phyloP scores from a whole-genome alignment of 1,140 invertebrate genomes.

The Bicyclus anynana region DNA sequence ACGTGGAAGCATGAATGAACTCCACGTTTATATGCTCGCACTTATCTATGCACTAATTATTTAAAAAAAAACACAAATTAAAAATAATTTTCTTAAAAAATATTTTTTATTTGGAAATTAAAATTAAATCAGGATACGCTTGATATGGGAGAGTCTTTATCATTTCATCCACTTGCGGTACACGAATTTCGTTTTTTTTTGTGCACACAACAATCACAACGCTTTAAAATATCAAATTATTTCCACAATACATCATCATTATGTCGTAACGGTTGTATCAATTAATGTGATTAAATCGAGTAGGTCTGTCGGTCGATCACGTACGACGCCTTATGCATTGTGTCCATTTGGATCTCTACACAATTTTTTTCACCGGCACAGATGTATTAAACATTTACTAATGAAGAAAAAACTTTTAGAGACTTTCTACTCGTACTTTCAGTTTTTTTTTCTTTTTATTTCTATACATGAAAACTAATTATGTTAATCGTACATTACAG shows the following conservation, averaged over 20 bases:
- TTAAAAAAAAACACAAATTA: no score
- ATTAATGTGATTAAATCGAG: constrained; percentile 72
- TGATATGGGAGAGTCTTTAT: not conserved
- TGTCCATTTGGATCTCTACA: constrained; percentile 17
- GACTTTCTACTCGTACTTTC: constrained; percentile 12
- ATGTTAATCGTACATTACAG: no score
- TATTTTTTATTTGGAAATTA: no score
- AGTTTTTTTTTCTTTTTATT: no score
- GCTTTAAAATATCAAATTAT: constrained; percentile 72
- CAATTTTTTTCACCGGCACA: constrained; percentile 13
- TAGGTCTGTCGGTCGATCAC: constrained; percentile 63
- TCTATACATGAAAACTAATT: no score
- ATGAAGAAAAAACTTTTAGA: constrained; percentile 14
- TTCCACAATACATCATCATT: constrained; percentile 71
- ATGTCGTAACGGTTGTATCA: constrained; percentile 69
- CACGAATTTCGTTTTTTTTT: constrained; percentile 40
- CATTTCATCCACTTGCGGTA: constrained; percentile 50
- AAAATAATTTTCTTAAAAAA: no score
- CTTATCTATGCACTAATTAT: no score
- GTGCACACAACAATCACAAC: constrained; percentile 37
- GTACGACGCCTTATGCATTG: constrained; percentile 49
- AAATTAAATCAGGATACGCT: constrained; percentile 11
- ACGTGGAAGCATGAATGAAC: no score
- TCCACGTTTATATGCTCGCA: no score
- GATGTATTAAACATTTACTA: constrained; percentile 32